Evolutionary conservation across 2,797 vertebrate species (phyloP), one percentile per base, ranked within the genome.

Genomic region (Lagorchestes hirsutus): DNA sequence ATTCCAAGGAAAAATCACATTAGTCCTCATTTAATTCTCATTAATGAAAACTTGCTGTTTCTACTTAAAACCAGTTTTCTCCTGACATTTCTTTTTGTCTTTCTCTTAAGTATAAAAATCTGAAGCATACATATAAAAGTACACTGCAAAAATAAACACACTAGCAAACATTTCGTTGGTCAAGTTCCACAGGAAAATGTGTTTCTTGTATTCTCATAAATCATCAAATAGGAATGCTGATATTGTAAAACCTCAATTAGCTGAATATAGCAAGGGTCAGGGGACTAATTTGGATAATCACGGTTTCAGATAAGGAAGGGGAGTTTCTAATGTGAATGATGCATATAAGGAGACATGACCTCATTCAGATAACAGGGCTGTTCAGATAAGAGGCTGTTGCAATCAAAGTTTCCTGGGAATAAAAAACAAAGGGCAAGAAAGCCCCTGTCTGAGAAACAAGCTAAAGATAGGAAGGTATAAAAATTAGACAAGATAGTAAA

Each of bases 241-340:
- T 97, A 95, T 94, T 24, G 28, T 95, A 96, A 97, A 97, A 92
- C 82, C 90, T 97, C 96, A 97, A 97, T 96, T 98, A 97, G 90
- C 58, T 93, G 97, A 97, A 95, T 96, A 90, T 94, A 96, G 95
- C 94, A 91, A 95, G 97, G 96, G 95, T 98, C 97, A 97, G 94
- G 93, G 59, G 95, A 92, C 96, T 97, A 94, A 98, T 98, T 96
- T 97, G 94, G 97, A 52, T 98, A 97, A 97, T 97, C 93, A 98
- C 56, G 55, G 9, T 90, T 96, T 95, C 94, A 94, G 98, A 97
- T 97, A 97, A 97, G 93, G n/a, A 93, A 58, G 82, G 55, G 31
- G 91, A 95, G 93, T 94, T 97, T 93, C 82, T 92, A 59, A 96
- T 92, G 93, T 95, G 97, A 95, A 97, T 97, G 96, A 93, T 90